These are phyloP conservation scores for Karalla daura DNA, from an alignment of 2,797 vertebrate species.

Conservation along the genomic window DNA sequence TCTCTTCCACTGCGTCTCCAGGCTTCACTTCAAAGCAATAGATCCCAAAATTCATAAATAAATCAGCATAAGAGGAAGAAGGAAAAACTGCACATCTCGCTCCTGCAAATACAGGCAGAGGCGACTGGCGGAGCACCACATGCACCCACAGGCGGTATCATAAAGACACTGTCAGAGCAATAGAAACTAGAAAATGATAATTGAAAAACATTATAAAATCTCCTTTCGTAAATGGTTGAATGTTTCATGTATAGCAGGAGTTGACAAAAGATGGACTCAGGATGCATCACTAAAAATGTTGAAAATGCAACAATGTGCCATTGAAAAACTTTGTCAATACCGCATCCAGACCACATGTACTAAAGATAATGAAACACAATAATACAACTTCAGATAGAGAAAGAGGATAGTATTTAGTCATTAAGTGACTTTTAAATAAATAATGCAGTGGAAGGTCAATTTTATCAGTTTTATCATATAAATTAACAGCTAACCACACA, in stretches of 20 bases:
- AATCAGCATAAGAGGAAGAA: slow-evolving; percentile 53
- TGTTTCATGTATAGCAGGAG: too few species aligned
- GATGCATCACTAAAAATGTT: background rate
- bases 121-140: background rate
- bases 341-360: background rate
- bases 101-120: slow-evolving; percentile 23
- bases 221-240: background rate
- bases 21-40: slow-evolving; percentile 72
- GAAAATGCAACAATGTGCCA: background rate
- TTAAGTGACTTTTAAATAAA: too few species aligned
- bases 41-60: slow-evolving; percentile 74
- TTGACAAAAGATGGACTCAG: too few species aligned
- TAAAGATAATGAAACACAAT: too few species aligned
- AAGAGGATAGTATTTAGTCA: too few species aligned
- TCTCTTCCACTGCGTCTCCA: slow-evolving; percentile 41
- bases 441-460: too few species aligned
- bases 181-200: background rate
- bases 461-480: too few species aligned
- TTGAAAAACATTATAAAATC: background rate
- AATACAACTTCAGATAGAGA: too few species aligned
- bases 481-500: too few species aligned
- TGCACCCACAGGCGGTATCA: background rate
- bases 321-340: background rate
- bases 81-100: slow-evolving; percentile 20
- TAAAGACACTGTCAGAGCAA: rapidly evolving